These are phyloP conservation scores for Cylindroiulus punctatus DNA, from an alignment of 2,888 invertebrate species.

Conservation along the genomic window DNA sequence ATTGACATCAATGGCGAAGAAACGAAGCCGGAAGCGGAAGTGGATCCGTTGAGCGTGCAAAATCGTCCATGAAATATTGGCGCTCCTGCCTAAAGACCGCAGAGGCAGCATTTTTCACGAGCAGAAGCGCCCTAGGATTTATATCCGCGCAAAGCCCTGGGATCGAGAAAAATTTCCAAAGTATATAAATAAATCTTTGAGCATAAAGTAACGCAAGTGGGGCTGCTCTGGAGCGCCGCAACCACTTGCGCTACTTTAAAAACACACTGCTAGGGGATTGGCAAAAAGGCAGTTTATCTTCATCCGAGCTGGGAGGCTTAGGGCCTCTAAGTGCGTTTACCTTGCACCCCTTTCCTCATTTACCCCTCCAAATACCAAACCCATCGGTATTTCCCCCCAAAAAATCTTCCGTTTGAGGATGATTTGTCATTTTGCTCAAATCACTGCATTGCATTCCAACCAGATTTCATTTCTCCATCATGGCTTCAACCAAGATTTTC, in stretches of 20 bases:
- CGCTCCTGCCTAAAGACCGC: background rate
- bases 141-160: background rate
- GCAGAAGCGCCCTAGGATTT: background rate
- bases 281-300: background rate
- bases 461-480: no score
- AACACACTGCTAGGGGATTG: background rate
- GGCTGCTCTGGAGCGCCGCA: background rate
- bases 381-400: background rate
- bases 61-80: background rate
- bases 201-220: background rate
- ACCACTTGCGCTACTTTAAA: background rate
- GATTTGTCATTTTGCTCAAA: conserved; percentile 28
- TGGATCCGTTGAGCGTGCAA: conserved; percentile 11
- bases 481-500: no score
- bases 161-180: background rate
- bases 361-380: background rate
- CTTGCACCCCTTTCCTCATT: background rate
- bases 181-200: background rate
- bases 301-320: background rate
- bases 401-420: background rate
- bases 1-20: conserved; percentile 11
- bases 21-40: conserved; percentile 11
- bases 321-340: background rate
- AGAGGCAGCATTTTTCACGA: background rate
- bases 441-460: background rate